Percentiles rank a stretch among this genome's conserved stretches.
These are phyloP conservation scores for Drosophila lacteicornis DNA, from an alignment of 1,140 invertebrate species.

Conservation along the genomic window DNA sequence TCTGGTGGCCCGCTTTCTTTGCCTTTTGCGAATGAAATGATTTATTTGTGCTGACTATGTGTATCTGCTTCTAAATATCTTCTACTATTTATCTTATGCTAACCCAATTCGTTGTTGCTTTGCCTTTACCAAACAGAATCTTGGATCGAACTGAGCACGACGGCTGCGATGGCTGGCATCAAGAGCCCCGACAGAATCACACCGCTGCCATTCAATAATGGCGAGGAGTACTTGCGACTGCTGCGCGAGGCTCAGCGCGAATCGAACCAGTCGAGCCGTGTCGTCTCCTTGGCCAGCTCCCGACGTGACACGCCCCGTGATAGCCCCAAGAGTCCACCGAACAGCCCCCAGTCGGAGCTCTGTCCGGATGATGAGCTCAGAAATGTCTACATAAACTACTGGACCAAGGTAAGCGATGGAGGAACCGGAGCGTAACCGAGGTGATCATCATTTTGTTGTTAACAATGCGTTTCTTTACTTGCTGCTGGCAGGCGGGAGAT, in stretches of 20 bases:
- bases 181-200: constrained; percentile 88
- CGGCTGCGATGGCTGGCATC: constrained; percentile 86
- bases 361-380: constrained; percentile 90
- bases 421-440: constrained; percentile 17
- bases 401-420: constrained; percentile 86
- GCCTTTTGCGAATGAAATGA: constrained; percentile 3
- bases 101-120: constrained; percentile 47
- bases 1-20: constrained; percentile 5
- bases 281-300: constrained; percentile 93
- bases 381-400: constrained; percentile 93
- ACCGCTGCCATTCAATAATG: constrained; percentile 87
- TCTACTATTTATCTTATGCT: background rate
- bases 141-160: constrained; percentile 91
- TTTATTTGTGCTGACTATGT: constrained; percentile 18
- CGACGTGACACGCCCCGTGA: constrained; percentile 87
- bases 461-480: constrained; percentile 23
- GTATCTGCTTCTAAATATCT: background rate
- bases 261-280: constrained; percentile 93
- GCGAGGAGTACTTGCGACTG: constrained; percentile 92
- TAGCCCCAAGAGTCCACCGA: constrained; percentile 95
- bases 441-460: constrained; percentile 20
- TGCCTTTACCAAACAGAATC: constrained; percentile 91
- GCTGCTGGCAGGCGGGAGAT: constrained; percentile 88
- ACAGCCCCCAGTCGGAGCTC: constrained; percentile 93
- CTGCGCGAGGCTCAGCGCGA: constrained; percentile 94